Base-by-base conservation (phyloP, 2,888 invertebrate species). In the Apodemia duryi region DNA sequence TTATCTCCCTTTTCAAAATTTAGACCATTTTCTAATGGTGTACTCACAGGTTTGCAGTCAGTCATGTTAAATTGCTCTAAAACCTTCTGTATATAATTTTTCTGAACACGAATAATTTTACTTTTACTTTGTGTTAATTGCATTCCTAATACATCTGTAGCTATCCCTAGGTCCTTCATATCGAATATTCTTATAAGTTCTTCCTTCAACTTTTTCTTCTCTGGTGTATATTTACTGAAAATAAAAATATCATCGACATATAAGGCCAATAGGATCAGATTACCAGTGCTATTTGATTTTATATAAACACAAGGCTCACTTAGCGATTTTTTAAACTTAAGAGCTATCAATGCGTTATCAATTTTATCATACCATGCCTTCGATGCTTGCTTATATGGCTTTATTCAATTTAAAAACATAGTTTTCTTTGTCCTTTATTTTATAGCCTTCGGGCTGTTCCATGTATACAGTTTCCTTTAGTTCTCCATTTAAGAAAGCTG, bases 401-500 rank as follows among this genome's bases (percentile, higher is more conserved):
- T 61, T 67, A 66, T 63, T 43, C n/a, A 51, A n/a, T 51, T 4
- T 51, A 51, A 51, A 51, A n/a, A 51, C n/a, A 51, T 51, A n/a
- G 5, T 51, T 51, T 11, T 51, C 49, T n/a, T 49, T 51, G 11
- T 7, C 13, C 6, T 51, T 51, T 51, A 51, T 51, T 51, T 51
- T 51, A 51, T 51, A 51, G 49, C 49, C 49, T 4, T n/a, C 6
- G n/a, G n/a, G 49, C 11, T 51, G n/a, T 51, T 51, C 49, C 49
- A n/a, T 51, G 49, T 51, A 13, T 38, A 49, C 57, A 35, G 41
- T 66, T 61, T 65, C 67, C 28, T 64, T 21, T 11, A 72, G 63
- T 13, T 69, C 66, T 4, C 70, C 68, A 65, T 72, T 70, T 32
- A 72, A 41, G 54, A 71, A 72, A n/a, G 69, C 69, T 43, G 70